These are phyloP conservation scores for Stictonetta naevosa DNA, from an alignment of 2,113 vertebrate species.

Conservation along the genomic window DNA sequence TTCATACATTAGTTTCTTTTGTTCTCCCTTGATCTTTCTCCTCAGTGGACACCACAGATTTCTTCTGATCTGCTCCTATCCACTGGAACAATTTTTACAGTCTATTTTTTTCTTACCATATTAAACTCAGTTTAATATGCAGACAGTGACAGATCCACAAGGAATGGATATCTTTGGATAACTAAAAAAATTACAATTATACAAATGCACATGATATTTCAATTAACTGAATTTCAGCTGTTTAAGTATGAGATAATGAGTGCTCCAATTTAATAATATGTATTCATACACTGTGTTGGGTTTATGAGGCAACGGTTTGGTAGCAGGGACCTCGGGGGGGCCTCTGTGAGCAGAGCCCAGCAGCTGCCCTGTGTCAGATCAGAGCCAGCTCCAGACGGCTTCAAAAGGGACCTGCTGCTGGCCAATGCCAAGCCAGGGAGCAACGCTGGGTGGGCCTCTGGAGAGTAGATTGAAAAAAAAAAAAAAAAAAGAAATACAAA, in stretches of 20 bases:
- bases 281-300: neutral
- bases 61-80: neutral
- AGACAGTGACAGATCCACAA: neutral
- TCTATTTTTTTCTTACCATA: neutral
- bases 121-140: neutral
- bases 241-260: neutral
- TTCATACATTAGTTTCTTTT: neutral
- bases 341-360: too few species aligned
- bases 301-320: too few species aligned
- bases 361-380: too few species aligned
- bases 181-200: neutral
- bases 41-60: neutral
- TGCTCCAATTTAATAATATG: neutral
- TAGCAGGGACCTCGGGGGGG: too few species aligned
- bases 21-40: neutral
- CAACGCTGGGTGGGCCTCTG: too few species aligned
- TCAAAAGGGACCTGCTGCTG: too few species aligned
- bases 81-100: neutral
- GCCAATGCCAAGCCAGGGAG: too few species aligned
- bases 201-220: neutral
- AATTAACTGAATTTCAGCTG: neutral
- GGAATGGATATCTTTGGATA: neutral
- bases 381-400: too few species aligned
- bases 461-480: too few species aligned
- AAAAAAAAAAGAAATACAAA: too few species aligned